Conservation (phyloP, 2,888 invertebrate species). For the Trissolcus japonicus region DNA sequence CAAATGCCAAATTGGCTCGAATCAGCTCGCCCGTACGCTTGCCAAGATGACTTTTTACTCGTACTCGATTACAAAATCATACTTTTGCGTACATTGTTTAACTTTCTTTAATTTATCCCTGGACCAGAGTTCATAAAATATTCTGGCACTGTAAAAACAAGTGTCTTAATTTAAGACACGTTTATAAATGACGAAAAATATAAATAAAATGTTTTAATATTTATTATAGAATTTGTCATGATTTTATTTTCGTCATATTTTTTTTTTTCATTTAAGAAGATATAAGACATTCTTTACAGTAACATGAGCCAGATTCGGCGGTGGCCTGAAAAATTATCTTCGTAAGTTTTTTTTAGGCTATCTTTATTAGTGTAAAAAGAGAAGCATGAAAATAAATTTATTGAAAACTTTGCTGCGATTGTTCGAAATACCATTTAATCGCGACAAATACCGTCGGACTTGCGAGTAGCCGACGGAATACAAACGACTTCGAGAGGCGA, state of each 20-base stretch:
- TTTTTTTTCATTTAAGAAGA: no score
- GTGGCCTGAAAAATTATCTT: no score
- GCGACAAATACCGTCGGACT: conserved; percentile 36
- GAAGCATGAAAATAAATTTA: conserved; percentile 7
- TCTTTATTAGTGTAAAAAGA: no score
- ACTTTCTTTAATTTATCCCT: conserved; percentile 14
- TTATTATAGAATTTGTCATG: no score
- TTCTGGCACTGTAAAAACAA: not conserved
- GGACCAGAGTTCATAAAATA: not conserved
- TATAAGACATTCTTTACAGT: no score
- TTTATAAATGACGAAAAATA: no score
- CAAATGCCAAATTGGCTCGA: conserved; percentile 50
- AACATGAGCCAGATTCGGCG: no score
- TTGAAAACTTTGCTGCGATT: conserved; percentile 27
- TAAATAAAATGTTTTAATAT: no score
- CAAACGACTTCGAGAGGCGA: conserved; percentile 35
- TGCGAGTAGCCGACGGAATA: conserved; percentile 28
- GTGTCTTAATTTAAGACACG: no score
- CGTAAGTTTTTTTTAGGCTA: no score
- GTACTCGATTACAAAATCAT: conserved; percentile 14
- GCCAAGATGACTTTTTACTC: conserved; percentile 33
- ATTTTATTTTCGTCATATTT: no score
- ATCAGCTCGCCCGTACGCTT: conserved; percentile 15
- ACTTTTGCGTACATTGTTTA: conserved; percentile 17
- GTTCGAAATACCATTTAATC: conserved; percentile 38